Evolutionary conservation across 2,888 invertebrate genomes (phyloP).

Genomic region (Pollenia griseotomentosa): DNA sequence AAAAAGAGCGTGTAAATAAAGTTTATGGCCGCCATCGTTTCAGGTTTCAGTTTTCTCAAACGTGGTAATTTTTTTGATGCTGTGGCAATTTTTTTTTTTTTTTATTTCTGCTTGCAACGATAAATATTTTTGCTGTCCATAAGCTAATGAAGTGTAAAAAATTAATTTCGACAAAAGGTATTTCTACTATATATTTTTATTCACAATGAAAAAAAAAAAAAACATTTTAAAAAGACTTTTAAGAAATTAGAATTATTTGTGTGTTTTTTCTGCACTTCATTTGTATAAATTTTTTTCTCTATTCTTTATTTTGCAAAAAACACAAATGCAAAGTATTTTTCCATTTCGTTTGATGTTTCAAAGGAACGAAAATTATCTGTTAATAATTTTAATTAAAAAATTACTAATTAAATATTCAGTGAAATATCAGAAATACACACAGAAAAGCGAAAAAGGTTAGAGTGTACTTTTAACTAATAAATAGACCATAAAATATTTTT

Average conservation of each 20-base stretch:
- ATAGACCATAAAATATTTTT: too few species aligned
- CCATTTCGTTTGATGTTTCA: not conserved
- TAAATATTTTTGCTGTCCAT: not conserved
- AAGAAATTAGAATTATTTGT: slow-evolving; percentile 1
- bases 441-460: not conserved
- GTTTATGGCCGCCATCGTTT: not conserved
- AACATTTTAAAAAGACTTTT: not conserved
- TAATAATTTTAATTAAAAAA: not conserved
- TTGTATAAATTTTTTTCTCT: not conserved
- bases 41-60: slow-evolving; percentile 1
- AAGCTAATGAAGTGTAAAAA: slow-evolving; percentile 3
- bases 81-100: slow-evolving; percentile 28
- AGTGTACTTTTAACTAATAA: too few species aligned
- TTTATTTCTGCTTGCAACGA: not conserved
- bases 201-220: not conserved
- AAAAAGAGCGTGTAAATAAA: not conserved
- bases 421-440: not conserved
- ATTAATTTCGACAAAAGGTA: slow-evolving; percentile 21
- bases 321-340: slow-evolving; percentile 24
- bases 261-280: not conserved
- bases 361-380: slow-evolving; percentile 1
- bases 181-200: not conserved
- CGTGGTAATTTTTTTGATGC: slow-evolving; percentile 9
- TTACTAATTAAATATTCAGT: slow-evolving; percentile 23
- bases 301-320: not conserved